Percentiles rank a stretch among this genome's conserved stretches.
Conservation (phyloP, 2,888 invertebrate genomes). For the Cephus spinipes region DNA sequence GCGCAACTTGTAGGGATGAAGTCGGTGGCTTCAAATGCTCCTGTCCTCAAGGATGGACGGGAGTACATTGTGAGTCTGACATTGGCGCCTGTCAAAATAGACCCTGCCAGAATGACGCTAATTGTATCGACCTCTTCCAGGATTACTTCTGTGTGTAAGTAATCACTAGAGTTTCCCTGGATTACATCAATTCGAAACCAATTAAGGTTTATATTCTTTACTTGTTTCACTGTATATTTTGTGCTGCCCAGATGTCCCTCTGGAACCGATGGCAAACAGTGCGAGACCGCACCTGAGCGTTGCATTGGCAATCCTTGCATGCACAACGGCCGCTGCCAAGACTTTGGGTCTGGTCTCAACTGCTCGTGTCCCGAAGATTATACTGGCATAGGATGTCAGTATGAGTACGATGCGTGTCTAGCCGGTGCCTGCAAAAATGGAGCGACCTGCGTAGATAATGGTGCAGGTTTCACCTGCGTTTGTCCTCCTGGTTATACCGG, state of each 20-base stretch:
- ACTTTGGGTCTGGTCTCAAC: constrained; percentile 94
- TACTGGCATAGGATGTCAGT: constrained; percentile 91
- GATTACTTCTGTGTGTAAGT: constrained; percentile 92
- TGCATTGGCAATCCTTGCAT: constrained; percentile 93
- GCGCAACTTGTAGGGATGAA: constrained; percentile 89
- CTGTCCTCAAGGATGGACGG: constrained; percentile 89
- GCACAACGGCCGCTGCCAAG: constrained; percentile 96
- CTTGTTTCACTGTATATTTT: constrained; percentile 5
- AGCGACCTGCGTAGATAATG: constrained; percentile 89
- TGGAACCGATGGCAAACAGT: constrained; percentile 96
- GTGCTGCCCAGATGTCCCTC: constrained; percentile 80
- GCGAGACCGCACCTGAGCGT: constrained; percentile 95
- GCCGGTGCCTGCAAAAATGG: constrained; percentile 93
- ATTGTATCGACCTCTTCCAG: constrained; percentile 91
- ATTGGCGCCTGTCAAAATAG: constrained; percentile 87
- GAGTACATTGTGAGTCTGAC: constrained; percentile 86
- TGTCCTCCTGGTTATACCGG: constrained; percentile 87
- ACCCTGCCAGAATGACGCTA: constrained; percentile 94
- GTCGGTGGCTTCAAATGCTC: constrained; percentile 85
- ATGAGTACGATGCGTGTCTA: constrained; percentile 93
- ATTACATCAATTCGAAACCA: constrained; percentile 7
- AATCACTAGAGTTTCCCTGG: constrained; percentile 18
- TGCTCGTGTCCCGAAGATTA: constrained; percentile 91
- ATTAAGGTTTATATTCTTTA: constrained; percentile 24
- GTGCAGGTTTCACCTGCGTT: constrained; percentile 85